Percentiles rank a stretch among this genome's conserved stretches.
Conservation (phyloP, 2,888 invertebrate genomes). For the Parochlus steinenii region DNA sequence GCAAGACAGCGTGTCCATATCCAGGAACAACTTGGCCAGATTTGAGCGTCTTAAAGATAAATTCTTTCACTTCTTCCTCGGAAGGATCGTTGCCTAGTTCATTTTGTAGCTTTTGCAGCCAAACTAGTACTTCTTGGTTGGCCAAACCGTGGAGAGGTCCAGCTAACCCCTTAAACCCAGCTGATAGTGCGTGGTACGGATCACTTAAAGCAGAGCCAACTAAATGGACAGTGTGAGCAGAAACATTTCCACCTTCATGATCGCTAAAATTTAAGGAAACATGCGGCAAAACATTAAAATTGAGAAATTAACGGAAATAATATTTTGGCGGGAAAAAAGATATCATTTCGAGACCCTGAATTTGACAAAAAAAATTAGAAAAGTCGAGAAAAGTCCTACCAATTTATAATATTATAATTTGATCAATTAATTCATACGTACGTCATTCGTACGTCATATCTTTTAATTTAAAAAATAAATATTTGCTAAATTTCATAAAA, state of each 20-base stretch:
- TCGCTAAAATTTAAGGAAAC: no score
- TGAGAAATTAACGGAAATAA: no score
- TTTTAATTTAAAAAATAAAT: no score
- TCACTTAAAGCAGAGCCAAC: constrained; percentile 77
- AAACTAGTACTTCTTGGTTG: constrained; percentile 85
- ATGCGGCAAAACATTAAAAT: no score
- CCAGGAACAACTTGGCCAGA: constrained; percentile 75
- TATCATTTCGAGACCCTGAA: no score
- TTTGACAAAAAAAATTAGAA: no score
- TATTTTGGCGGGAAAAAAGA: no score
- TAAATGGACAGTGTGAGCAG: constrained; percentile 75
- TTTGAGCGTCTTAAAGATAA: constrained; percentile 90
- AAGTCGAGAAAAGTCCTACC: no score
- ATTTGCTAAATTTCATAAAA: no score
- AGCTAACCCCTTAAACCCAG: constrained; percentile 73
- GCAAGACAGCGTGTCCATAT: constrained; percentile 76
- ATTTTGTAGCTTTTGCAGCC: constrained; percentile 77
- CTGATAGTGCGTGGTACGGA: constrained; percentile 70
- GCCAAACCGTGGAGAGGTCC: constrained; percentile 81
- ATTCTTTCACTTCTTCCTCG: constrained; percentile 86
- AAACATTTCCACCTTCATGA: constrained; percentile 83
- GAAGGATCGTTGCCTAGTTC: constrained; percentile 73
- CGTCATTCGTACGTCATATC: no score
- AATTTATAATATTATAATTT: no score
- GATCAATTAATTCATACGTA: no score